Evolutionary conservation across 2,797 vertebrate species (phyloP).

Genomic region (Lacerta viridis): DNA sequence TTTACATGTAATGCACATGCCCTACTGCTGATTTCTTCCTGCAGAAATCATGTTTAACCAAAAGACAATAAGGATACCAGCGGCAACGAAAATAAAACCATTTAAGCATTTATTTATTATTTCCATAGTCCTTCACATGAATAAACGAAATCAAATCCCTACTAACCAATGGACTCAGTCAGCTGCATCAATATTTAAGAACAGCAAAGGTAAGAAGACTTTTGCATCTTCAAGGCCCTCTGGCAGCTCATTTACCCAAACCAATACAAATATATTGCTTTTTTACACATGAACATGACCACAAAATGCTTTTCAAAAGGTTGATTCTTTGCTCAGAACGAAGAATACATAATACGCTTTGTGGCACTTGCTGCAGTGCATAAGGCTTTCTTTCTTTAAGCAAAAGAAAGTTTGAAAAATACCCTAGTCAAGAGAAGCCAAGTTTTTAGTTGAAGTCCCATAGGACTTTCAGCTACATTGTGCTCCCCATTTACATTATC

Average conservation of each 20-base stretch:
- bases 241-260: constrained; percentile 54
- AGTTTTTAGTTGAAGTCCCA: constrained; percentile 42
- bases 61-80: not conserved
- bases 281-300: constrained; percentile 46
- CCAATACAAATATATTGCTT: constrained; percentile 34
- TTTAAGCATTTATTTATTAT: constrained; percentile 32
- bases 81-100: constrained; percentile 47
- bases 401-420: constrained; percentile 27
- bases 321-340: constrained; percentile 41
- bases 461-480: not conserved
- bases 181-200: not conserved
- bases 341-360: constrained; percentile 46
- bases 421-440: constrained; percentile 27
- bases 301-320: constrained; percentile 50
- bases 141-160: constrained; percentile 25
- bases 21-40: not conserved
- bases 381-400: constrained; percentile 42
- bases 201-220: constrained; percentile 4
- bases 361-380: constrained; percentile 38
- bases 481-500: not conserved
- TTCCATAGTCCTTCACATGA: constrained; percentile 23
- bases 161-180: not conserved
- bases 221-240: constrained; percentile 50
- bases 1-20: not conserved
- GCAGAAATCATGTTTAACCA: not conserved